Evolutionary conservation across 2,797 vertebrate genomes (phyloP).

Genomic region (Gallirallus australis): DNA sequence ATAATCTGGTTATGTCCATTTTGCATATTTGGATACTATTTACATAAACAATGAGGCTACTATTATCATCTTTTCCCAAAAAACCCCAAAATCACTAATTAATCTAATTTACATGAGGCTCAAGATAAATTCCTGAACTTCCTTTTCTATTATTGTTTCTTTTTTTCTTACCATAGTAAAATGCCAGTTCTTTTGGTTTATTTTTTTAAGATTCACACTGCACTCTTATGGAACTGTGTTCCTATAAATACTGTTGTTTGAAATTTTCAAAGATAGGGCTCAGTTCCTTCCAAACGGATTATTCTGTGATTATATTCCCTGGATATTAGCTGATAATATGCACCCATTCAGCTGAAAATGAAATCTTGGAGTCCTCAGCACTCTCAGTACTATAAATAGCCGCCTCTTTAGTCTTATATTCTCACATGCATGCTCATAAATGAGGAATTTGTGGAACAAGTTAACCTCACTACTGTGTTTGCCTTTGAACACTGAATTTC

Average conservation of each 20-base stretch:
- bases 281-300: not conserved
- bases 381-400: not conserved
- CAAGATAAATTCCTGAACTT: constrained; percentile 60
- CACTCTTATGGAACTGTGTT: constrained; percentile 5
- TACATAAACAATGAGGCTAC: constrained; percentile 72
- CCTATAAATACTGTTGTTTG: constrained; percentile 17
- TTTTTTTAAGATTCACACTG: constrained; percentile 13
- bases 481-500: not conserved
- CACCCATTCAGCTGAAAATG: not conserved
- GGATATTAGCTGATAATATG: not conserved
- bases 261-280: not conserved
- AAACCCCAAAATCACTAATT: constrained; percentile 75
- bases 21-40: constrained; percentile 72
- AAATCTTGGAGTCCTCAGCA: not conserved
- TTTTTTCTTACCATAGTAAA: constrained; percentile 24
- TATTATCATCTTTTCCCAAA: constrained; percentile 72
- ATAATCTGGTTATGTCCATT: constrained; percentile 65
- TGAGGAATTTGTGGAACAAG: not conserved
- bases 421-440: not conserved
- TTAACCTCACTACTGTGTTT: not conserved
- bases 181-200: not conserved
- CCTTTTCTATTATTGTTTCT: constrained; percentile 14
- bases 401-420: not conserved
- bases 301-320: not conserved
- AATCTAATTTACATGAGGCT: constrained; percentile 72